Percentiles rank a stretch among this genome's conserved stretches.
phyloP scores from a whole-genome alignment of 2,888 invertebrate species.

The Crioceris asparagi region DNA sequence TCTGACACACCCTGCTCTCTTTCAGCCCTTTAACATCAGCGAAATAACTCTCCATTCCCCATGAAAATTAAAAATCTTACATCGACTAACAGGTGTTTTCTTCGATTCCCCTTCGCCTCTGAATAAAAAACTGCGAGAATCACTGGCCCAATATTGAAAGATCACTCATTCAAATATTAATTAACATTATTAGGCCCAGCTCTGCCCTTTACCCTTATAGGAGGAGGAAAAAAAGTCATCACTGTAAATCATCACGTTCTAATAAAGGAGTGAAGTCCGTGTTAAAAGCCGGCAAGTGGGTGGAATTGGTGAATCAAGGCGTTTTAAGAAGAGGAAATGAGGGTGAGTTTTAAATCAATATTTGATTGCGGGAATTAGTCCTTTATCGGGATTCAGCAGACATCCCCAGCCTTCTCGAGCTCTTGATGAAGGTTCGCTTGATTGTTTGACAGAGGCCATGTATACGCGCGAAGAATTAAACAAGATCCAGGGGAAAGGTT shows the following conservation, averaged over 20 bases:
- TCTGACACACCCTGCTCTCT: too few relatives aligned
- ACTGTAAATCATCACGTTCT: constrained; percentile 51
- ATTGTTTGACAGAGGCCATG: constrained; percentile 40
- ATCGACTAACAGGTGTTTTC: constrained; percentile 24
- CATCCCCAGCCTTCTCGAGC: constrained; percentile 26
- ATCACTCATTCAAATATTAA: constrained; percentile 46
- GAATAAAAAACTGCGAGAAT: constrained; percentile 14
- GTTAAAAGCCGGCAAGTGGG: constrained; percentile 4
- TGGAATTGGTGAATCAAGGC: too few relatives aligned
- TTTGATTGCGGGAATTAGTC: constrained; percentile 43
- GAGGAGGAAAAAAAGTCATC: constrained; percentile 47
- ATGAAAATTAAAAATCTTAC: constrained; percentile 25
- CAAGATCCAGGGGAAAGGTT: constrained; percentile 14
- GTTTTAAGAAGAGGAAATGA: constrained; percentile 32
- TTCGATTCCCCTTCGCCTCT: constrained; percentile 11
- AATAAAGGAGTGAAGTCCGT: constrained; percentile 36
- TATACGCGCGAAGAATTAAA: constrained; percentile 40
- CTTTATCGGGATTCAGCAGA: constrained; percentile 42
- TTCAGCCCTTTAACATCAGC: background rate
- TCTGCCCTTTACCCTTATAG: constrained; percentile 39
- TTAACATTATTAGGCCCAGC: constrained; percentile 50
- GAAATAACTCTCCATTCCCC: too few relatives aligned
- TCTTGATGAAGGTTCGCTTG: constrained; percentile 40
- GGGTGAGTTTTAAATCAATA: constrained; percentile 42
- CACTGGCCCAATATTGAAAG: constrained; percentile 30